phyloP scores from a whole-genome alignment of 1,140 invertebrate species.

The Drosophila carrolli region DNA sequence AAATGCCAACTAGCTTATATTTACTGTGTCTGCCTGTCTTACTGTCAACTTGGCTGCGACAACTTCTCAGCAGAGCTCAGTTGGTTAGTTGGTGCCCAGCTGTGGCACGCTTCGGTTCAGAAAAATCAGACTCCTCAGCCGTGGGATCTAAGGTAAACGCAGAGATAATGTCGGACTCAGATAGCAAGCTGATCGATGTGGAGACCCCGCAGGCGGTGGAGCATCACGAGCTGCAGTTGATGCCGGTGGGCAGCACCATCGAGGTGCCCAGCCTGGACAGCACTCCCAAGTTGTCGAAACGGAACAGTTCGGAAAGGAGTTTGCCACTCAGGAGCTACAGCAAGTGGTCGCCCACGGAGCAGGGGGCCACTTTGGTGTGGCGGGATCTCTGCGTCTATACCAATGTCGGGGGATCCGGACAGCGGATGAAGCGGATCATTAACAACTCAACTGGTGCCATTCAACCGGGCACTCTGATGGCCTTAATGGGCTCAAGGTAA shows the following conservation, averaged over 20 bases:
- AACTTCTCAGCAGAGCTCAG: slow-evolving; percentile 28
- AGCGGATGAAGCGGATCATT: slow-evolving; percentile 88
- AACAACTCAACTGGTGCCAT: slow-evolving; percentile 91
- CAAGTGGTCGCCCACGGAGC: slow-evolving; percentile 86
- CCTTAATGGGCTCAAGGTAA: slow-evolving; percentile 95
- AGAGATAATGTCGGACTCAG: slow-evolving; percentile 61
- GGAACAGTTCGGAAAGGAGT: slow-evolving; percentile 78
- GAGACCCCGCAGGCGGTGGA: slow-evolving; percentile 31
- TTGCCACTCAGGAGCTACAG: slow-evolving; percentile 84
- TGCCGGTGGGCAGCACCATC: slow-evolving; percentile 28
- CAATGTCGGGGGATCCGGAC: slow-evolving; percentile 82
- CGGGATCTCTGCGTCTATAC: slow-evolving; percentile 90
- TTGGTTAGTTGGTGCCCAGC: slow-evolving; percentile 59
- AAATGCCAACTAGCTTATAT: neutral
- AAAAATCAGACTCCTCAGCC: neutral
- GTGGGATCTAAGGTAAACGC: slow-evolving; percentile 9
- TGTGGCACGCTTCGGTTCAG: slow-evolving; percentile 47
- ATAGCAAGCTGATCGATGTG: slow-evolving; percentile 46
- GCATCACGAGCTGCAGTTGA: slow-evolving; percentile 59
- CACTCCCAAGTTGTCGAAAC: slow-evolving; percentile 68
- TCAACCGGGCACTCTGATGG: slow-evolving; percentile 93
- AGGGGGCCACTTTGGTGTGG: slow-evolving; percentile 90
- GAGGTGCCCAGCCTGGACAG: slow-evolving; percentile 60
- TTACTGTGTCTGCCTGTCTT: slow-evolving; percentile 35
- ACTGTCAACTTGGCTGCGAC: slow-evolving; percentile 28